Conservation (phyloP, 2,888 invertebrate genomes). For the Drosophila yooni region DNA sequence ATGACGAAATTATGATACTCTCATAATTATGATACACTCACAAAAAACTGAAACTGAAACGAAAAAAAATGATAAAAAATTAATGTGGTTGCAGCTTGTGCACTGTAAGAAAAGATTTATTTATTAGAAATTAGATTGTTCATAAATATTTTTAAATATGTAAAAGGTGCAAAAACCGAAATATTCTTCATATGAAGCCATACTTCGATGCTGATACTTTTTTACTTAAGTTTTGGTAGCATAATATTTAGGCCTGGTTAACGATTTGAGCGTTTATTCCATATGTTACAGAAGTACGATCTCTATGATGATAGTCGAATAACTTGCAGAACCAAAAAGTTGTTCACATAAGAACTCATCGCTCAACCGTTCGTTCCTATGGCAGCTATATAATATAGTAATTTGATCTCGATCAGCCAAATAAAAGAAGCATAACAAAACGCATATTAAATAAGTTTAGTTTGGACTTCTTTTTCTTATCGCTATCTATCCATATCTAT, state of each 20-base stretch:
- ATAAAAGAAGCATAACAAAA: neutral
- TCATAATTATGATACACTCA: too few relatives aligned
- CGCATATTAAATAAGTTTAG: neutral
- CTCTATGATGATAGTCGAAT: accelerated
- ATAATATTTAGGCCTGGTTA: neutral
- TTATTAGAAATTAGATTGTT: neutral
- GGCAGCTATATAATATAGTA: neutral
- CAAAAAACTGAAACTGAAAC: neutral
- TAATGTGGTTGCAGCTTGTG: neutral
- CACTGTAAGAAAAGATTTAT: neutral
- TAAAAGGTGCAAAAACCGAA: accelerated
- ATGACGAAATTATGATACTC: neutral
- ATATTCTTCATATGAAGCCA: neutral
- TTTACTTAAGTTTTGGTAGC: too few relatives aligned
- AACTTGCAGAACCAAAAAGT: neutral
- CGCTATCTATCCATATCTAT: neutral
- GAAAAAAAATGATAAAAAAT: neutral
- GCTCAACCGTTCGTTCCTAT: too few relatives aligned
- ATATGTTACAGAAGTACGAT: neutral
- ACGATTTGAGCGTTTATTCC: neutral
- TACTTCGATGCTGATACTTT: neutral
- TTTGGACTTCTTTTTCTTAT: accelerated
- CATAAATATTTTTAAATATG: neutral
- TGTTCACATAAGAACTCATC: neutral
- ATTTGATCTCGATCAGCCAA: neutral